These are phyloP conservation scores for Columba janthina DNA, from an alignment of 2,113 vertebrate species.

Conservation along the genomic window DNA sequence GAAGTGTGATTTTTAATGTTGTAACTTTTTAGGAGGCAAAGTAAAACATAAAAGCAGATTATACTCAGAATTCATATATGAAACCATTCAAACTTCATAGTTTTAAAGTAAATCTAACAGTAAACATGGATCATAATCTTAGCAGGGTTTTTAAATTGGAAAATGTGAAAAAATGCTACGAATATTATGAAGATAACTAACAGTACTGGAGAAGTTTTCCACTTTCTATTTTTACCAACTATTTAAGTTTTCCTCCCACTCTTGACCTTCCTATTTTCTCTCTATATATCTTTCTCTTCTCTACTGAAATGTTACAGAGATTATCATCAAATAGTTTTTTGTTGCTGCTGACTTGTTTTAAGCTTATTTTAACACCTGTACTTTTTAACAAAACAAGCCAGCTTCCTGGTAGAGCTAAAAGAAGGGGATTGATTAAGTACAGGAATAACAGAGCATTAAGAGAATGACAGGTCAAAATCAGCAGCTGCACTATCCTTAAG, in stretches of 20 bases:
- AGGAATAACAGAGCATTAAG: background rate
- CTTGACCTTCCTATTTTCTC: background rate
- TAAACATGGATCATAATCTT: background rate
- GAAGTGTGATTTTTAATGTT: background rate
- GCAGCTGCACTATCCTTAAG: background rate
- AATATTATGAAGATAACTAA: background rate
- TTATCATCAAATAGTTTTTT: background rate
- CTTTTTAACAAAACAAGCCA: background rate
- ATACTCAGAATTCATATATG: background rate
- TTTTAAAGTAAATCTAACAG: background rate
- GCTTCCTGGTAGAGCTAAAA: background rate
- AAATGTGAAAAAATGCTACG: background rate
- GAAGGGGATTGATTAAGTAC: background rate
- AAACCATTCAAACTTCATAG: background rate
- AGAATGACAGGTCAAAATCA: background rate
- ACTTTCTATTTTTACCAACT: background rate
- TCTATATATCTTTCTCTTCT: background rate
- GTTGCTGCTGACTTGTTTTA: background rate
- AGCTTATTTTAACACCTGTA: background rate
- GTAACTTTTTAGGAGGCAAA: background rate
- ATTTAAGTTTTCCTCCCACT: background rate
- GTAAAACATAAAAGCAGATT: background rate
- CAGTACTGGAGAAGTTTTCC: background rate
- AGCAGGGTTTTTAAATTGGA: background rate
- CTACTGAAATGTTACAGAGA: background rate